phyloP scores from a whole-genome alignment of 2,888 invertebrate genomes.

The Erebia ligea region DNA sequence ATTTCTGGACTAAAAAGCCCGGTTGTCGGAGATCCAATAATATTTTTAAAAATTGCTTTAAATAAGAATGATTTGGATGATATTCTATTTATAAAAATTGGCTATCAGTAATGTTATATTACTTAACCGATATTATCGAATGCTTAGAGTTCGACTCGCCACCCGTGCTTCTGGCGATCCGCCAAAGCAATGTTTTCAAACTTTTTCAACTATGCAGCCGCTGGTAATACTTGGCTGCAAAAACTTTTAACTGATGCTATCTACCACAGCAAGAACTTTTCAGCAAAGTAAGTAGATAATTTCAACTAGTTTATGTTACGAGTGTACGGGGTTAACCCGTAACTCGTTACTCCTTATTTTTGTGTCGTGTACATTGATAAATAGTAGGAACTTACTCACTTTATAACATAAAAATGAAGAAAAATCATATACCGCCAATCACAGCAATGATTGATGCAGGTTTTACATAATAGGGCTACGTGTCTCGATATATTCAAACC shows the following conservation, averaged over 20 bases:
- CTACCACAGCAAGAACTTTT: constrained; percentile 22
- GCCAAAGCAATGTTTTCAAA: constrained; percentile 29
- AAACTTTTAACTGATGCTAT: constrained; percentile 28
- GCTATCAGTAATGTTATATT: neutral
- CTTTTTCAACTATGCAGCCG: constrained; percentile 30
- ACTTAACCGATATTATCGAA: constrained; percentile 29
- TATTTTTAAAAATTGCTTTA: neutral
- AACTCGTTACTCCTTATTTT: neutral
- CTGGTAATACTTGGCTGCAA: constrained; percentile 26
- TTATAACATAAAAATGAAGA: too few relatives aligned
- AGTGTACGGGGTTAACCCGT: neutral
- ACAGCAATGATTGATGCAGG: too few relatives aligned
- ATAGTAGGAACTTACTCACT: too few relatives aligned
- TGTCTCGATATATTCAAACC: too few relatives aligned
- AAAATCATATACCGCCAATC: too few relatives aligned
- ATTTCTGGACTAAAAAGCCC: neutral
- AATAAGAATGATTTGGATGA: neutral
- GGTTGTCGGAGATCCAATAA: neutral
- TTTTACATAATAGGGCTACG: too few relatives aligned
- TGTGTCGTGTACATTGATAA: neutral
- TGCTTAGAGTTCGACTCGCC: constrained; percentile 23
- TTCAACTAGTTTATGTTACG: constrained; percentile 21
- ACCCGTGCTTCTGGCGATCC: constrained; percentile 24
- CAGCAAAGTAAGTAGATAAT: constrained; percentile 22
- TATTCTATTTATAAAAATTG: neutral